phyloP scores from a whole-genome alignment of 2,113 vertebrate genomes.

The Glaucomys volans region DNA sequence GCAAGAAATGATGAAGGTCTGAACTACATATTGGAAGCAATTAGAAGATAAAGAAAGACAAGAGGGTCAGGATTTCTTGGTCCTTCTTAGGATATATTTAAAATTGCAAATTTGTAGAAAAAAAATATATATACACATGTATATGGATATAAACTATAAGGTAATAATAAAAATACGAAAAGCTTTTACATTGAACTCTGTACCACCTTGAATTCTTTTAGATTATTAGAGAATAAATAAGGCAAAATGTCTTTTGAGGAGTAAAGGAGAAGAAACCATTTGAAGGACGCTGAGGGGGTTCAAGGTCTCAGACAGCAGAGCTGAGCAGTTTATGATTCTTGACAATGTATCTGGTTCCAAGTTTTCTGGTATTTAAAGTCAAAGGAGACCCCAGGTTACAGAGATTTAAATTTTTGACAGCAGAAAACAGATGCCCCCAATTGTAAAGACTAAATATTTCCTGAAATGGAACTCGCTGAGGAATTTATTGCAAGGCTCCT shows the following conservation, averaged over 20 bases:
- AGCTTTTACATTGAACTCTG: accelerated
- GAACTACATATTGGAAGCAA: background rate
- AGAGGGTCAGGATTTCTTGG: background rate
- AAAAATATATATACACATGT: background rate
- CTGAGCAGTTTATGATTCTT: background rate
- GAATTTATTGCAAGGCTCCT: slow-evolving; percentile 49
- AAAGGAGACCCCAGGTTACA: slow-evolving; percentile 8
- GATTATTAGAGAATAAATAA: background rate
- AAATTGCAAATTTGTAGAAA: background rate
- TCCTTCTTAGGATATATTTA: background rate
- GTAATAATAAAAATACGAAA: background rate
- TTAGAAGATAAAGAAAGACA: background rate
- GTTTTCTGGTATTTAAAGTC: background rate
- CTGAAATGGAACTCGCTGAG: slow-evolving; percentile 26
- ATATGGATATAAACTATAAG: background rate
- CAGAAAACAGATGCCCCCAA: slow-evolving; percentile 66
- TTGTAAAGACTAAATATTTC: slow-evolving; percentile 55
- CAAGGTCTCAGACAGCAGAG: background rate
- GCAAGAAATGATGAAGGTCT: background rate
- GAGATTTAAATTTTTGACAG: slow-evolving; percentile 46
- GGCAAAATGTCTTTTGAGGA: background rate
- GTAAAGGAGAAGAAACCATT: background rate
- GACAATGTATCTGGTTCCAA: background rate
- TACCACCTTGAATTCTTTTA: background rate
- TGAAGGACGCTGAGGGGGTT: background rate